phyloP scores from a whole-genome alignment of 1,140 invertebrate genomes.

The Drosophila malerkotliana region DNA sequence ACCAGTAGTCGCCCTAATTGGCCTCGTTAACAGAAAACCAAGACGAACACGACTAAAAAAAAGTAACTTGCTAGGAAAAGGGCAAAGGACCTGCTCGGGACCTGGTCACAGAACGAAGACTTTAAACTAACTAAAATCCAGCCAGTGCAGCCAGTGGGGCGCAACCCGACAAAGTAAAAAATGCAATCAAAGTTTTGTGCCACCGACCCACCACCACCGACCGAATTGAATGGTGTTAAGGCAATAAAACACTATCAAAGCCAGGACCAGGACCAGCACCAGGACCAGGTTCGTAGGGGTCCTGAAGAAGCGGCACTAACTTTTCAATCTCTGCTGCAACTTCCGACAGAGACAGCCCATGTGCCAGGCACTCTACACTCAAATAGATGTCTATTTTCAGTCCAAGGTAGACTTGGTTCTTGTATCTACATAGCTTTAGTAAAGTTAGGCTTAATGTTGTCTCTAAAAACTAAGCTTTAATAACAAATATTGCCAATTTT shows the following conservation, averaged over 20 bases:
- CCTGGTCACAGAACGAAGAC: constrained; percentile 26
- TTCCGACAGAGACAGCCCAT: constrained; percentile 47
- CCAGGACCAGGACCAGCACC: constrained; percentile 16
- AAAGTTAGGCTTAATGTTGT: too few species aligned
- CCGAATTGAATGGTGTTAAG: constrained; percentile 65
- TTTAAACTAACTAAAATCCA: constrained; percentile 73
- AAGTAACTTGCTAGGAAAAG: neutral
- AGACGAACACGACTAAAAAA: constrained; percentile 17
- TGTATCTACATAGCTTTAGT: too few species aligned
- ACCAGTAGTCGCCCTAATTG: constrained; percentile 54
- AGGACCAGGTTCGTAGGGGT: neutral
- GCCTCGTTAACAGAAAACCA: constrained; percentile 70
- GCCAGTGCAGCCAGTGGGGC: constrained; percentile 10
- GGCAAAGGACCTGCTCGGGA: neutral
- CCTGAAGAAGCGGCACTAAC: constrained; percentile 47
- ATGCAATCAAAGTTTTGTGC: constrained; percentile 79
- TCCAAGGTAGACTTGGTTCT: too few species aligned
- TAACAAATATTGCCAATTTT: too few species aligned
- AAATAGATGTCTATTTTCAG: neutral
- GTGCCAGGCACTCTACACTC: constrained; percentile 10
- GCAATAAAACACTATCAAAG: constrained; percentile 75
- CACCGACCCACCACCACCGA: neutral
- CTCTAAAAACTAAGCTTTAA: too few species aligned
- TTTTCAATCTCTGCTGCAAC: constrained; percentile 76
- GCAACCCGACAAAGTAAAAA: constrained; percentile 41